phyloP scores from a whole-genome alignment of 1,140 invertebrate genomes.

The Lepidotrigona ventralis region DNA sequence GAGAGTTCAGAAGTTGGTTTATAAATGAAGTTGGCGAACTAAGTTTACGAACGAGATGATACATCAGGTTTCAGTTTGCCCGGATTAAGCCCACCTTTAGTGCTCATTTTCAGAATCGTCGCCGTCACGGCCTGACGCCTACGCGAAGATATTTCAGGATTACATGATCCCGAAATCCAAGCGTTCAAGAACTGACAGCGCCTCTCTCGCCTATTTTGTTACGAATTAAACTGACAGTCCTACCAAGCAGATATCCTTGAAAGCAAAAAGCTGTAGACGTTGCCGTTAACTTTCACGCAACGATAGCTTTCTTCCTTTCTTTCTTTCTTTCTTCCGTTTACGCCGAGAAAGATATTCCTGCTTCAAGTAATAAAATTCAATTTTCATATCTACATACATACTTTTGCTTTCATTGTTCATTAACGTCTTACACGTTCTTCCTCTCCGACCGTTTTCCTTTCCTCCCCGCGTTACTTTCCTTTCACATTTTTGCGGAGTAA shows the following conservation, averaged over 20 bases:
- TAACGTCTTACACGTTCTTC: background rate
- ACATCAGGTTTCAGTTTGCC: background rate
- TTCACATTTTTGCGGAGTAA: background rate
- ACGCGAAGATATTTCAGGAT: background rate
- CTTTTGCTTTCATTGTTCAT: background rate
- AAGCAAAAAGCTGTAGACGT: background rate
- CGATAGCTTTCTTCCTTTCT: no score
- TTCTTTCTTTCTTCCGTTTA: background rate
- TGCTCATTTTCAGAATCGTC: background rate
- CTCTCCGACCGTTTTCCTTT: background rate
- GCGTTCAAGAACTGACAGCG: background rate
- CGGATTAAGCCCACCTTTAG: background rate
- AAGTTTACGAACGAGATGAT: background rate
- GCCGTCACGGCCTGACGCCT: background rate
- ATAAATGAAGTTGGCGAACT: background rate
- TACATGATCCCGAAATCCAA: background rate
- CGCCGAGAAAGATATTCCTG: no score
- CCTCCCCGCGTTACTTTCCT: background rate
- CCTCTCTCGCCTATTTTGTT: background rate
- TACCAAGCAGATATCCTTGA: background rate
- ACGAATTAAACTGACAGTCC: background rate
- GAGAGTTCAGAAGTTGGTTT: background rate
- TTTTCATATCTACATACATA: background rate
- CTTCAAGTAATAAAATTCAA: background rate
- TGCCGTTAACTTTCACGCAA: background rate